Evolutionary conservation across 1,140 invertebrate species (phyloP).

Genomic region (Charaxes varanes): DNA sequence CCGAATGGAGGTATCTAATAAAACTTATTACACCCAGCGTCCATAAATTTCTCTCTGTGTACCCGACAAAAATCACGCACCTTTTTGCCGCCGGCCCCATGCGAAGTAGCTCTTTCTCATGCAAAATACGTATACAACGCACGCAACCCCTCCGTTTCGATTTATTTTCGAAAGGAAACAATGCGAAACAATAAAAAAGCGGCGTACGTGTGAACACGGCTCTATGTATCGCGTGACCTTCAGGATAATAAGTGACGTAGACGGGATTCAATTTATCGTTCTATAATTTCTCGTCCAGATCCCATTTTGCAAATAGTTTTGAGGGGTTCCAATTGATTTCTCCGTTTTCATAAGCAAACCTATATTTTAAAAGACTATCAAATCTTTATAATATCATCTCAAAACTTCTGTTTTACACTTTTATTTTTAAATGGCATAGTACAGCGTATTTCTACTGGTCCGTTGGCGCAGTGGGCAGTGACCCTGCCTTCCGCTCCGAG

Average conservation of each 20-base stretch:
- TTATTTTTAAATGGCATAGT: no score
- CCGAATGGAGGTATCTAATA: no score
- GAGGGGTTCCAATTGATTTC: slow-evolving; percentile 9
- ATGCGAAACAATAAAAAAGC: slow-evolving; percentile 57
- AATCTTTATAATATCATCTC: no score
- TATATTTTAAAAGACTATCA: no score
- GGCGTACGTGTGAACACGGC: slow-evolving; percentile 43
- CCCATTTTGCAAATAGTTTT: slow-evolving; percentile 9
- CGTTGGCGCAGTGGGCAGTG: no score
- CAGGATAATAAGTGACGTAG: slow-evolving; percentile 35
- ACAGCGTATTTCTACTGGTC: no score
- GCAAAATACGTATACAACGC: slow-evolving; percentile 55
- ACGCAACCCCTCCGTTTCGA: slow-evolving; percentile 44
- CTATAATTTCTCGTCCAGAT: slow-evolving; percentile 27
- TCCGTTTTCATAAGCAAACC: no score
- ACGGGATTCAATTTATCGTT: slow-evolving; percentile 39
- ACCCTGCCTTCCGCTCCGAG: no score
- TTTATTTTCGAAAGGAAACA: slow-evolving; percentile 57
- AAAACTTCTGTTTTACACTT: no score
- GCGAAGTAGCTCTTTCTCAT: slow-evolving; percentile 51
- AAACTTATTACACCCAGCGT: slow-evolving; percentile 24
- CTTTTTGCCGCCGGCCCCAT: slow-evolving; percentile 35
- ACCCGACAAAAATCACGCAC: slow-evolving; percentile 56
- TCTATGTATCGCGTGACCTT: slow-evolving; percentile 42
- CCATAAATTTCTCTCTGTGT: slow-evolving; percentile 35